Conservation (phyloP, 1,140 invertebrate genomes). For the Heliconius hermathena region DNA sequence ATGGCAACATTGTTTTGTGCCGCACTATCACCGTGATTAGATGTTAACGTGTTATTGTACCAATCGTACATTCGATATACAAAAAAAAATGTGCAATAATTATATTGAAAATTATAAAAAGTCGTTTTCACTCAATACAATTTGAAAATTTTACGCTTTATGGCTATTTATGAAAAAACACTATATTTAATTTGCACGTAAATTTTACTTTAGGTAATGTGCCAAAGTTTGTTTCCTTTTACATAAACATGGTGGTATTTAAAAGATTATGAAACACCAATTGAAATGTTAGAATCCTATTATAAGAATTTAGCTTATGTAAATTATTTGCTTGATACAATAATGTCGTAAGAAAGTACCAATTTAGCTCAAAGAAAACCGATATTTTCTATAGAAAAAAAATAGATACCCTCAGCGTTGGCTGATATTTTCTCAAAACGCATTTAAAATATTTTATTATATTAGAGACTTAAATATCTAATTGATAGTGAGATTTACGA, state of each 20-base stretch:
- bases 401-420: conserved; percentile 38
- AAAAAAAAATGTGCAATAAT: background rate
- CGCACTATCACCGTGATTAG: background rate
- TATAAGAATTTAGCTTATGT: conserved; percentile 30
- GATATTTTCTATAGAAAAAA: conserved; percentile 45
- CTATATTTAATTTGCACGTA: conserved; percentile 24
- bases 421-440: conserved; percentile 45
- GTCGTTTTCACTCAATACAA: background rate
- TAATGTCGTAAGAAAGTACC: conserved; percentile 40
- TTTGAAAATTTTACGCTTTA: conserved; percentile 1
- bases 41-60: background rate
- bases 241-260: conserved; percentile 13
- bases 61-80: background rate
- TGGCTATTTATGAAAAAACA: background rate
- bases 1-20: conserved; percentile 25
- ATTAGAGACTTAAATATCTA: conserved; percentile 36
- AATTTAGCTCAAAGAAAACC: conserved; percentile 48
- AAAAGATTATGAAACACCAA: conserved; percentile 18
- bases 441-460: conserved; percentile 40
- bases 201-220: conserved; percentile 51
- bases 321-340: conserved; percentile 37
- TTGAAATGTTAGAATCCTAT: conserved; percentile 12
- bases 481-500: conserved; percentile 41
- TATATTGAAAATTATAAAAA: background rate
- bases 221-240: conserved; percentile 51